These are phyloP conservation scores for Acipenser oxyrinchus DNA, from an alignment of 2,797 vertebrate species.

Conservation along the genomic window DNA sequence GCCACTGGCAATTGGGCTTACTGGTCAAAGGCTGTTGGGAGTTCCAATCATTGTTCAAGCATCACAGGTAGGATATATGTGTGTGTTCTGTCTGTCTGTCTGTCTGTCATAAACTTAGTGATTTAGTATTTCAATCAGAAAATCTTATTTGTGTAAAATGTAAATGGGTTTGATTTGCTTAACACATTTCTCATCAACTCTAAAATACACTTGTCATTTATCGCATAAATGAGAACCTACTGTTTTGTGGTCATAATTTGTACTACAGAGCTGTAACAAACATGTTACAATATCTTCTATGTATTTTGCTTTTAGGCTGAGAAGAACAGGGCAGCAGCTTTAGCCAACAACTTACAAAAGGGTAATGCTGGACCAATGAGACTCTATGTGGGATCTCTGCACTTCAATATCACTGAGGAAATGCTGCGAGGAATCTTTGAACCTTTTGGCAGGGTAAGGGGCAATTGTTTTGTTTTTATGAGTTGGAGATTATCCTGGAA, in stretches of 20 bases:
- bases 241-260: too few species aligned
- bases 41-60: conserved; percentile 96
- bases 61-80: conserved; percentile 72
- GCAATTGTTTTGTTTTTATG: not conserved
- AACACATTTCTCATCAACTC: too few species aligned
- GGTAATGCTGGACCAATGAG: conserved; percentile 87
- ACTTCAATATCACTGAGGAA: conserved; percentile 96
- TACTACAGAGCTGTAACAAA: too few species aligned
- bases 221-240: too few species aligned
- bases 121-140: too few species aligned
- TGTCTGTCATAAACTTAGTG: too few species aligned
- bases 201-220: too few species aligned
- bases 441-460: conserved; percentile 82
- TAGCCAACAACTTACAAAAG: conserved; percentile 88
- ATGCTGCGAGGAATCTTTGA: conserved; percentile 96
- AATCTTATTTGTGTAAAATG: too few species aligned
- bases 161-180: too few species aligned
- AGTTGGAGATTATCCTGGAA: not conserved
- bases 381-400: conserved; percentile 86
- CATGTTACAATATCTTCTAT: not conserved
- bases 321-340: conserved; percentile 89
- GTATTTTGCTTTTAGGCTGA: conserved; percentile 64
- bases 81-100: not conserved
- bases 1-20: conserved; percentile 89
- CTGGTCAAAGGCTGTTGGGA: conserved; percentile 88